Evolutionary conservation across 2,797 vertebrate species (phyloP).

Genomic region (Gephyroberyx darwinii): DNA sequence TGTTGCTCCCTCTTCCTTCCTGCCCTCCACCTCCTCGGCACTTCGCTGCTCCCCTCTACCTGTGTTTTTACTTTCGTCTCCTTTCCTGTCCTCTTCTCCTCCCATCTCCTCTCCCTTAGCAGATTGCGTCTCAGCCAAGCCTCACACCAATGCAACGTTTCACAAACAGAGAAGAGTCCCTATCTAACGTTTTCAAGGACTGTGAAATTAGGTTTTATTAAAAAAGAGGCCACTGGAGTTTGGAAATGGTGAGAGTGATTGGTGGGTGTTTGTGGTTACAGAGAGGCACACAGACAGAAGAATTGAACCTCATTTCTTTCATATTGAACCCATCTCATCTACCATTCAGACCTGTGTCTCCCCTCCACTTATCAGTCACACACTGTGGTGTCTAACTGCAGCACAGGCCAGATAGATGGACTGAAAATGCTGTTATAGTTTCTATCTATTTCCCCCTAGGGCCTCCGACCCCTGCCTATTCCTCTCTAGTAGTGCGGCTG

Average conservation of each 20-base stretch:
- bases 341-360: slow-evolving; percentile 7
- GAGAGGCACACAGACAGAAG: slow-evolving; percentile 19
- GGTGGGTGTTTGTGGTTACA: slow-evolving; percentile 13
- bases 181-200: slow-evolving; percentile 37
- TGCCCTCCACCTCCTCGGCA: too few relatives aligned
- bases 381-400: not conserved
- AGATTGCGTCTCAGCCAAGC: slow-evolving; percentile 23
- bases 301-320: slow-evolving; percentile 23
- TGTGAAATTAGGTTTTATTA: slow-evolving; percentile 58
- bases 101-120: not conserved
- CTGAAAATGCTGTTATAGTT: slow-evolving; percentile 20
- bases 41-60: not conserved
- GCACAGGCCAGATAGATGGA: not conserved
- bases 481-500: slow-evolving; percentile 1
- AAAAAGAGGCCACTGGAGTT: slow-evolving; percentile 20
- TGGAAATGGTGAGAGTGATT: slow-evolving; percentile 33
- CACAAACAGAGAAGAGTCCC: slow-evolving; percentile 10
- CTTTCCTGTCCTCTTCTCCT: slow-evolving; percentile 6
- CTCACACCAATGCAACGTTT: slow-evolving; percentile 26
- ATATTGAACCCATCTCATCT: slow-evolving; percentile 23
- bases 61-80: slow-evolving; percentile 17
- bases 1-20: not conserved
- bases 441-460: slow-evolving; percentile 17
- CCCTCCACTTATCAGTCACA: slow-evolving; percentile 16
- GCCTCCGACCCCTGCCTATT: slow-evolving; percentile 31